Percentiles rank a stretch among this genome's conserved stretches.
Evolutionary conservation across 2,113 vertebrate species (phyloP).

Genomic region (Zootoca vivipara): DNA sequence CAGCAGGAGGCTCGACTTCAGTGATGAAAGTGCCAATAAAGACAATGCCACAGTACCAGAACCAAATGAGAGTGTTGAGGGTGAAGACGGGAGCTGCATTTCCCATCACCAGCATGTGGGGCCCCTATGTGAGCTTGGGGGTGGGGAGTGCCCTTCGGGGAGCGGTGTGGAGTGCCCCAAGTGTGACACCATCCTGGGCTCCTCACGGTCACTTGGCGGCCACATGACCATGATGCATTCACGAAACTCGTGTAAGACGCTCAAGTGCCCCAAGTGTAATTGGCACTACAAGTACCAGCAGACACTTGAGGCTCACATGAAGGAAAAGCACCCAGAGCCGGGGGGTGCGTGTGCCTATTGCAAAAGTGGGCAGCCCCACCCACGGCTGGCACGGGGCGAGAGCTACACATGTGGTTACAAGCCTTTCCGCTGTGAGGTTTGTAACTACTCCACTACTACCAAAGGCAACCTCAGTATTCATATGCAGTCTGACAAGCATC

Average conservation of each 20-base stretch:
- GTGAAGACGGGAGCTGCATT: slow-evolving; percentile 88
- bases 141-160: slow-evolving; percentile 92
- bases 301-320: slow-evolving; percentile 99
- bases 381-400: slow-evolving; percentile 95
- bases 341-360: slow-evolving; percentile 94
- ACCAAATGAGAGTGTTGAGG: slow-evolving; percentile 98
- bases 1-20: slow-evolving; percentile 88
- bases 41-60: slow-evolving; percentile 99
- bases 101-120: slow-evolving; percentile 86
- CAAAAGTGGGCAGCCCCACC: slow-evolving; percentile 95
- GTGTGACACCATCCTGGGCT: slow-evolving; percentile 96
- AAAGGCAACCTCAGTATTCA: slow-evolving; percentile 99
- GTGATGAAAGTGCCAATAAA: slow-evolving; percentile 99
- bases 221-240: slow-evolving; percentile 99
- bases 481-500: slow-evolving; percentile 99
- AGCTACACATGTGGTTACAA: slow-evolving; percentile 99
- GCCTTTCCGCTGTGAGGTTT: slow-evolving; percentile 98
- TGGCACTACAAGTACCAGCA: slow-evolving; percentile 99
- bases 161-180: slow-evolving; percentile 98
- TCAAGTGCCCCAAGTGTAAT: slow-evolving; percentile 99
- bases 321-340: slow-evolving; percentile 98
- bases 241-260: slow-evolving; percentile 98
- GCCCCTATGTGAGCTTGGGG: slow-evolving; percentile 89
- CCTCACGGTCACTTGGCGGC: slow-evolving; percentile 95
- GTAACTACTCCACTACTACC: slow-evolving; percentile 99